Percentiles rank a stretch among this genome's conserved stretches.
These are phyloP conservation scores for Digitonthophagus gazella DNA, from an alignment of 2,888 invertebrate species.

Conservation along the genomic window DNA sequence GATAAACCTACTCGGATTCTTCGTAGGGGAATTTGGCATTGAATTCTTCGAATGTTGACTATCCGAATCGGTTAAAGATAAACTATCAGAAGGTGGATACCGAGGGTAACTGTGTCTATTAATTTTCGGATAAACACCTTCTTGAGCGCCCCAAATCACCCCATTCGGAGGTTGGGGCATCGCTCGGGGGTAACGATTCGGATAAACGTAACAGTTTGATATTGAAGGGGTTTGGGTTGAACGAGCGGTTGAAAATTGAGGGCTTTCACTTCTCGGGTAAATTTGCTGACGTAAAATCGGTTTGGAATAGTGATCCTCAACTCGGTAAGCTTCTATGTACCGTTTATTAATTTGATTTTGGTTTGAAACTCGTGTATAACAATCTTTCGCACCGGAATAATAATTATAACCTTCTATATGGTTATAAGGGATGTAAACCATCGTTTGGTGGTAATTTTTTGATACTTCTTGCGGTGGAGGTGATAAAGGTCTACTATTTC, in stretches of 20 bases:
- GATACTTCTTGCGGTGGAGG: constrained; percentile 63
- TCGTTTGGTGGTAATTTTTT: constrained; percentile 66
- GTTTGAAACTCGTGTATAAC: constrained; percentile 43
- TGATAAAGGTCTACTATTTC: constrained; percentile 63
- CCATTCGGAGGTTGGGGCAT: constrained; percentile 34
- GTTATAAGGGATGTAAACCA: constrained; percentile 68
- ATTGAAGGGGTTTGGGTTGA: constrained; percentile 47
- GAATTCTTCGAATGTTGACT: constrained; percentile 45
- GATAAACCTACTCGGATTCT: constrained; percentile 44
- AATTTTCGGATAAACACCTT: constrained; percentile 42
- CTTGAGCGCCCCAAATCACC: constrained; percentile 40
- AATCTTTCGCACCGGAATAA: constrained; percentile 40
- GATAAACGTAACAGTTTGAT: constrained; percentile 41
- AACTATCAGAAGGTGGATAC: constrained; percentile 41
- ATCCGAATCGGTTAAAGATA: constrained; percentile 45
- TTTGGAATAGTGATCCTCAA: constrained; percentile 43
- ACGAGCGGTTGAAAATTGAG: constrained; percentile 47
- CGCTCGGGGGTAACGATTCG: constrained; percentile 41
- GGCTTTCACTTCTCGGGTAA: constrained; percentile 48
- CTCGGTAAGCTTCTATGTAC: constrained; percentile 45
- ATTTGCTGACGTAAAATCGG: constrained; percentile 36
- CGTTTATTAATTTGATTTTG: constrained; percentile 50
- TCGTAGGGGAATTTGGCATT: constrained; percentile 59
- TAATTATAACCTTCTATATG: constrained; percentile 48
- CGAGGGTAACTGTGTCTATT: constrained; percentile 47